Percentiles rank a stretch among this genome's conserved stretches.
Evolutionary conservation across 2,797 vertebrate genomes (phyloP).

Genomic region (Leuciscus waleckii): DNA sequence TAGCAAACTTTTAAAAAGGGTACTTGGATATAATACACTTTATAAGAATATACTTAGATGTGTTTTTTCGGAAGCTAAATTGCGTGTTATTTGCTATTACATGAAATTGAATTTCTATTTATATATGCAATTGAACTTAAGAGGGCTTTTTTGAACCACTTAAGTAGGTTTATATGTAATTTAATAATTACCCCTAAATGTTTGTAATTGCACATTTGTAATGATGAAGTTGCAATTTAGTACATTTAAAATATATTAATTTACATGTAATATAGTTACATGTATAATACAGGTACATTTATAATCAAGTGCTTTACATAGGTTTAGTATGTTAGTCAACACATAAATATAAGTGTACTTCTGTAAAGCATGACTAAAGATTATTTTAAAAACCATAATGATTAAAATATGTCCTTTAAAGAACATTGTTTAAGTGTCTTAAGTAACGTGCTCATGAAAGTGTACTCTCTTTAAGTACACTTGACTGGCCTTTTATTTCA

Average conservation of each 20-base stretch:
- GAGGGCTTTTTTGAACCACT: background rate
- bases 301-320: background rate
- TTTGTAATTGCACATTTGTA: background rate
- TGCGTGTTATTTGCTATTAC: background rate
- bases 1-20: background rate
- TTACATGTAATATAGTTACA: background rate
- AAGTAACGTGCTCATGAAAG: background rate
- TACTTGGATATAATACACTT: background rate
- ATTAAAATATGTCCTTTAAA: background rate
- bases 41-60: background rate
- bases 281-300: background rate
- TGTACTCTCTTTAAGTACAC: background rate
- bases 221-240: background rate
- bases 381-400: background rate
- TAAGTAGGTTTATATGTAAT: background rate
- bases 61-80: background rate
- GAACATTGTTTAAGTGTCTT: background rate
- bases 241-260: background rate
- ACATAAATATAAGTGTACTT: background rate
- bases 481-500: background rate
- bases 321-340: background rate
- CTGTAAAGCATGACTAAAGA: background rate
- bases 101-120: background rate
- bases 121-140: background rate
- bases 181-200: background rate